phyloP scores from a whole-genome alignment of 2,888 invertebrate species.

The Ephialtes manifestator region DNA sequence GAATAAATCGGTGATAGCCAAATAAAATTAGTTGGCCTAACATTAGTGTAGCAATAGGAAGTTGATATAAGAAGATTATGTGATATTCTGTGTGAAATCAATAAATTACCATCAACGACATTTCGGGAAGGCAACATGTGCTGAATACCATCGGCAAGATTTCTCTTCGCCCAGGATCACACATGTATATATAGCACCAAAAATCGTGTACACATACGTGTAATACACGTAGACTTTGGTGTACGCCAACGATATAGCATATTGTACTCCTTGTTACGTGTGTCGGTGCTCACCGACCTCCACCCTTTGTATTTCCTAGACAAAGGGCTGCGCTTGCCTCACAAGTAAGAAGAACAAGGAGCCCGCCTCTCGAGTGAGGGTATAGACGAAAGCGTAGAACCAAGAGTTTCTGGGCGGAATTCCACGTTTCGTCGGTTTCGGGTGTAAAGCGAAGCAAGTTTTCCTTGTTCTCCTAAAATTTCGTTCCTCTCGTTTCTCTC shows the following conservation, averaged over 20 bases:
- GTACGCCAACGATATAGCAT: constrained; percentile 20
- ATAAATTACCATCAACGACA: not conserved
- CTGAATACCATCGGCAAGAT: not conserved
- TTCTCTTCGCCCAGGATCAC: not conserved
- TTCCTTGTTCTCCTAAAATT: constrained; percentile 21
- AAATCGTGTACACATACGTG: not conserved
- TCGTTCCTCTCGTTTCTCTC: constrained; percentile 5
- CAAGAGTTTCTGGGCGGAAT: constrained; percentile 54
- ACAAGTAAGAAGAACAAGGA: constrained; percentile 53
- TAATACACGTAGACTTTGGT: not conserved
- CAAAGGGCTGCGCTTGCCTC: constrained; percentile 58
- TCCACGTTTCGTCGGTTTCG: constrained; percentile 54
- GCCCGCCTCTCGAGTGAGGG: constrained; percentile 46
- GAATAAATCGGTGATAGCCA: not conserved
- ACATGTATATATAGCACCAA: not conserved
- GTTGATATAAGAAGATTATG: constrained; percentile 1
- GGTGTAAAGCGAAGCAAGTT: constrained; percentile 56
- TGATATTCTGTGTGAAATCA: not conserved
- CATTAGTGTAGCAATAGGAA: not conserved
- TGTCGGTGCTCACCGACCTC: constrained; percentile 34
- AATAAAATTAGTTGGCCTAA: not conserved
- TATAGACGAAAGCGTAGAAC: constrained; percentile 29
- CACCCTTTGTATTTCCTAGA: constrained; percentile 63
- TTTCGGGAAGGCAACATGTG: not conserved
- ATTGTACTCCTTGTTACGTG: constrained; percentile 51